phyloP scores from a whole-genome alignment of 2,113 vertebrate species.

The Tupaia tana region DNA sequence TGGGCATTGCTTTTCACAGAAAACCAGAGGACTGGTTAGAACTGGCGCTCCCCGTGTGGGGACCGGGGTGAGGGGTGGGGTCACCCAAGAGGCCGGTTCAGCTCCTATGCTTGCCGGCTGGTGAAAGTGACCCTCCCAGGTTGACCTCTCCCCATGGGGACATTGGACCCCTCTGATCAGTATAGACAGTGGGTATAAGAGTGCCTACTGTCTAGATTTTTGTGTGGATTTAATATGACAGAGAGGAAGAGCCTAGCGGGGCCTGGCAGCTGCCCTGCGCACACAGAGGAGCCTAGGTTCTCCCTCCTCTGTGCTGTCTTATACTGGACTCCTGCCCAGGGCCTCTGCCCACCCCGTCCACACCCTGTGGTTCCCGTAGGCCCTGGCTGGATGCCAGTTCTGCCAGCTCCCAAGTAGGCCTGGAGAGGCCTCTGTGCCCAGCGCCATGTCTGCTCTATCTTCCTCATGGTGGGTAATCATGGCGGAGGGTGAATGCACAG shows the following conservation, averaged over 20 bases:
- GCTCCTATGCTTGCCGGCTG: not conserved
- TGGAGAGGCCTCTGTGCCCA: not conserved
- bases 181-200: not conserved
- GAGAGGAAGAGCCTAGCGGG: not conserved
- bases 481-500: not conserved
- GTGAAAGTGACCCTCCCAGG: not conserved
- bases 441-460: not conserved
- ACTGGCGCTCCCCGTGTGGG: accelerated
- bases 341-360: not conserved
- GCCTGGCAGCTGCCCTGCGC: not conserved
- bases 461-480: not conserved
- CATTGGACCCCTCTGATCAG: not conserved
- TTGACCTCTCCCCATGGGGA: not conserved
- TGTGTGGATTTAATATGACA: not conserved
- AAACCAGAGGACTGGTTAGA: not conserved
- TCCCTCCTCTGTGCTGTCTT: not conserved
- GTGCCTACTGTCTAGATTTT: not conserved
- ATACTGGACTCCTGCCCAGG: not conserved
- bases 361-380: not conserved
- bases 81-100: not conserved
- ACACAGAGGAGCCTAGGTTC: not conserved
- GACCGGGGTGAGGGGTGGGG: not conserved
- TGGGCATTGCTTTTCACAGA: not conserved
- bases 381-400: not conserved
- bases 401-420: not conserved